phyloP scores from a whole-genome alignment of 2,797 vertebrate genomes.

The Loris lydekkerianus region DNA sequence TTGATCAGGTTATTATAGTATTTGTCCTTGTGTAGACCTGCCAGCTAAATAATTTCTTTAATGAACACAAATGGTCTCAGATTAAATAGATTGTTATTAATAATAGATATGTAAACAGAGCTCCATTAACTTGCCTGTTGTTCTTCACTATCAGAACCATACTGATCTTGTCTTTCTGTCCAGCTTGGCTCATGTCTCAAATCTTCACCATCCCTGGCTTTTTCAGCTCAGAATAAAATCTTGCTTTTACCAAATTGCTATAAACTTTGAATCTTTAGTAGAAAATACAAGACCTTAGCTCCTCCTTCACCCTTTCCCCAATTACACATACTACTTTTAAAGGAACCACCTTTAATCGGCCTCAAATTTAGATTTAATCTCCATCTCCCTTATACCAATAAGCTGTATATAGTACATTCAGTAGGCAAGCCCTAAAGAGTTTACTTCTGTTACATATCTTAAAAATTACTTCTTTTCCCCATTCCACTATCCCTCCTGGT shows the following conservation, averaged over 20 bases:
- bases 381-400: not conserved
- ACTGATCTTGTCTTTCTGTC: not conserved
- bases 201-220: not conserved
- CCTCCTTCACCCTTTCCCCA: not conserved
- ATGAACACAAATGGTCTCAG: not conserved
- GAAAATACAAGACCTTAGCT: not conserved
- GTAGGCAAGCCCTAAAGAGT: not conserved
- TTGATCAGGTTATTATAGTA: slow-evolving; percentile 44
- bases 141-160: not conserved
- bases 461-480: slow-evolving; percentile 25
- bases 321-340: not conserved
- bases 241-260: not conserved
- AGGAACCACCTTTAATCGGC: not conserved
- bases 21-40: slow-evolving; percentile 42
- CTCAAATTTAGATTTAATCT: slow-evolving; percentile 18
- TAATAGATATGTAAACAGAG: slow-evolving; percentile 33
- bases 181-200: not conserved
- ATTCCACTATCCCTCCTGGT: not conserved
- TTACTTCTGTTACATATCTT: slow-evolving; percentile 10
- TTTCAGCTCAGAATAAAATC: not conserved
- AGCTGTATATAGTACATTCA: not conserved
- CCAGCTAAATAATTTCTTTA: slow-evolving; percentile 63
- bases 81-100: slow-evolving; percentile 13
- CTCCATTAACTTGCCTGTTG: not conserved
- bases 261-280: not conserved